Base-by-base conservation (phyloP, 2,888 invertebrate species). In the Bombyx huttoni region DNA sequence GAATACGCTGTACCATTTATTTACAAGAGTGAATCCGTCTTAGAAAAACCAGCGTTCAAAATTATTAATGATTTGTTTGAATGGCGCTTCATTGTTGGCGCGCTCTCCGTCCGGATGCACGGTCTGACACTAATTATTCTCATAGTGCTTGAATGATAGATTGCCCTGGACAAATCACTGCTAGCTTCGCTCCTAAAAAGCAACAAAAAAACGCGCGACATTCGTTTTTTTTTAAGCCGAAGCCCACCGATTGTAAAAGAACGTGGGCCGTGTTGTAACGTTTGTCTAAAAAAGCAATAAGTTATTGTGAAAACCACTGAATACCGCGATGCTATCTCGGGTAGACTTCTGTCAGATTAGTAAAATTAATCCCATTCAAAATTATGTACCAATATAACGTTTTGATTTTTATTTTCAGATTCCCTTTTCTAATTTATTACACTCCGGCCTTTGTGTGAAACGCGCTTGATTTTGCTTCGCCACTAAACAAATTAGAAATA, bases 31-130 rank as follows among this genome's bases (percentile, higher is more conserved):
- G 81, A 78, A 81, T 79, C 75, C 74, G 78, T 80, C 81, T 81
- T 74, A 81, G 77, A 85, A 85, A 83, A 85, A 83, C 80, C 78
- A 78, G 83, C 84, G 76, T 81, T 81, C 76, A 75, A 78, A 79
- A 81, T 86, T 83, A 88, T 88, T 87, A 88, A 88, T 88, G 87
- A 77, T 87, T 83, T 87, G 80, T 86, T 85, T 86, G 86, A 85
- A 86, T 81, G 85, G 78, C 75, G 81, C 78, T 66, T 81, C 78
- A 86, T 87, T 86, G 86, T 86, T 84, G 77, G 80, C 80, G 75
- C 72, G 67, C 74, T 70, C 75, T 69, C 70, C 67, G 79, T 74
- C 86, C 85, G 87, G 86, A 88, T 86, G 83, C 84, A 76, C 70
- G 61, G 77, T 79, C 76, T 88, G 87, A 87, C 87, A 87, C 87